These are phyloP conservation scores for Chrysemys picta DNA, from an alignment of 2,113 vertebrate species.

Conservation along the genomic window DNA sequence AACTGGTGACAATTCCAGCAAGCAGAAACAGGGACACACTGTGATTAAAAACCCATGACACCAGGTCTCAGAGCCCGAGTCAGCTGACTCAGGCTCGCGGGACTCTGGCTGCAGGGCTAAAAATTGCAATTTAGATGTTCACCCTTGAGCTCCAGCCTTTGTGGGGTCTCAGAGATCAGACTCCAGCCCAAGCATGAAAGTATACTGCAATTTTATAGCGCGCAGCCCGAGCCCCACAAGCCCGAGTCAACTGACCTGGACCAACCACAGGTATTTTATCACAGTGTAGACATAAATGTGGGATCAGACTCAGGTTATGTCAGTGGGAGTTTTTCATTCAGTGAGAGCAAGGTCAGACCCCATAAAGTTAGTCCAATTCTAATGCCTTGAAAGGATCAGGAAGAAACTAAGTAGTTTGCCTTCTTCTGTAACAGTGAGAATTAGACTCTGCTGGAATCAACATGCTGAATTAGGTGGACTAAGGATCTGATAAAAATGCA, in stretches of 20 bases:
- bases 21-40: no score
- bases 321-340: not conserved
- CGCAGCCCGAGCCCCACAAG: not conserved
- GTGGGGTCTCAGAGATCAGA: no score
- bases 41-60: not conserved
- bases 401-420: not conserved
- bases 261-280: not conserved
- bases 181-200: not conserved
- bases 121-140: not conserved
- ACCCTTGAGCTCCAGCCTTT: not conserved
- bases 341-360: not conserved
- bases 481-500: not conserved
- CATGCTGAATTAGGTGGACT: not conserved
- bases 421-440: not conserved
- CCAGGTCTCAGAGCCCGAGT: not conserved
- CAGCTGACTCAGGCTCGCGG: not conserved
- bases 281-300: not conserved
- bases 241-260: not conserved
- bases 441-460: not conserved
- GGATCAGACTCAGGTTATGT: no score
- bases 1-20: no score
- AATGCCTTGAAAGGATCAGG: not conserved
- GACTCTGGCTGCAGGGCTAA: not conserved
- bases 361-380: not conserved
- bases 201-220: not conserved